phyloP scores from a whole-genome alignment of 2,797 vertebrate species.

The Lagorchestes hirsutus region DNA sequence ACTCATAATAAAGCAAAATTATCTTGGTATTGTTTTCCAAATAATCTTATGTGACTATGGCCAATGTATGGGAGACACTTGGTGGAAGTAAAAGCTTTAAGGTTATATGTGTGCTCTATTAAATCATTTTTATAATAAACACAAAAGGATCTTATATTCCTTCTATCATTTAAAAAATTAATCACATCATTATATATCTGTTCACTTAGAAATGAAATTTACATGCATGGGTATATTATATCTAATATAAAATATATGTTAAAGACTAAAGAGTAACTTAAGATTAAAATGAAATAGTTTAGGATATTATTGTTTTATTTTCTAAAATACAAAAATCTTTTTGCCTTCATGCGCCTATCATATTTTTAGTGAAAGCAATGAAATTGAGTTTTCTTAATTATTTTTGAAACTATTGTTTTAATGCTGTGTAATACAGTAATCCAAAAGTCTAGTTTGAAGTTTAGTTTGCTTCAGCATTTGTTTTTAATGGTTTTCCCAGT shows the following conservation, averaged over 20 bases:
- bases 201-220: not conserved
- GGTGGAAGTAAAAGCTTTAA: not conserved
- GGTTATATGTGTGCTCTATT: not conserved
- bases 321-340: not conserved
- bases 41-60: not conserved
- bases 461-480: not conserved
- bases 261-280: not conserved
- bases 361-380: not conserved
- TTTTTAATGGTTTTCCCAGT: not conserved
- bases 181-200: not conserved
- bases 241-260: not conserved
- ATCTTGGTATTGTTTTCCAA: not conserved
- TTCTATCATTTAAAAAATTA: not conserved
- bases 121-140: not conserved
- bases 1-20: not conserved
- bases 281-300: not conserved
- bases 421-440: not conserved
- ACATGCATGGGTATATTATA: not conserved
- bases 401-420: not conserved
- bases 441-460: not conserved
- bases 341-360: not conserved
- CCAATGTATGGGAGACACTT: not conserved
- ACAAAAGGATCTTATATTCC: not conserved
- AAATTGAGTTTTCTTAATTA: not conserved
- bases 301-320: not conserved